phyloP scores from a whole-genome alignment of 2,888 invertebrate species.

The Empis stercorea region DNA sequence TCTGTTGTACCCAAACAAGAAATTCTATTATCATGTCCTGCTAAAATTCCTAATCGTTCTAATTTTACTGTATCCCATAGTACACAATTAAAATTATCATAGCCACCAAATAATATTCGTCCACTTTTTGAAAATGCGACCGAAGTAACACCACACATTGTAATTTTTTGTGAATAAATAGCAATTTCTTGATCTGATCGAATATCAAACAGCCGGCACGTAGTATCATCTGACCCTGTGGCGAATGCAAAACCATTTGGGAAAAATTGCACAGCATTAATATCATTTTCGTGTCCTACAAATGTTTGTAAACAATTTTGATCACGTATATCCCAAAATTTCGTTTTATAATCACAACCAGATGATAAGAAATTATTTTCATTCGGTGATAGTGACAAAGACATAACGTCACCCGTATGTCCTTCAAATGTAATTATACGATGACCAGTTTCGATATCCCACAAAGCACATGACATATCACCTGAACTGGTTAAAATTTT shows the following conservation, averaged over 20 bases:
- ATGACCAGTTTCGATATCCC: constrained; percentile 98
- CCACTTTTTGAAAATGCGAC: constrained; percentile 95
- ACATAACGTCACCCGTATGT: constrained; percentile 98
- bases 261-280: constrained; percentile 97
- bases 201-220: constrained; percentile 95
- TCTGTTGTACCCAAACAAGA: constrained; percentile 96
- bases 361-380: constrained; percentile 95
- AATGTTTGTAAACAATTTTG: constrained; percentile 95
- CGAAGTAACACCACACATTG: constrained; percentile 96
- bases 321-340: constrained; percentile 95
- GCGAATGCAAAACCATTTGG: constrained; percentile 94
- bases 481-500: constrained; percentile 91
- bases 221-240: constrained; percentile 96
- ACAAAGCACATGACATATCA: constrained; percentile 96
- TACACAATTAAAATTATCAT: constrained; percentile 98
- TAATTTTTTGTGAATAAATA: constrained; percentile 98
- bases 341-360: constrained; percentile 94
- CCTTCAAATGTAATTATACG: constrained; percentile 94
- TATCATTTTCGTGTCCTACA: constrained; percentile 97
- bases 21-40: constrained; percentile 97
- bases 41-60: constrained; percentile 79
- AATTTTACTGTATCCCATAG: constrained; percentile 99
- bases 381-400: constrained; percentile 87
- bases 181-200: constrained; percentile 97
- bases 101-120: constrained; percentile 84